Percentiles rank a stretch among this genome's conserved stretches.
Conservation (phyloP, 2,888 invertebrate genomes). For the Tyria jacobaeae region DNA sequence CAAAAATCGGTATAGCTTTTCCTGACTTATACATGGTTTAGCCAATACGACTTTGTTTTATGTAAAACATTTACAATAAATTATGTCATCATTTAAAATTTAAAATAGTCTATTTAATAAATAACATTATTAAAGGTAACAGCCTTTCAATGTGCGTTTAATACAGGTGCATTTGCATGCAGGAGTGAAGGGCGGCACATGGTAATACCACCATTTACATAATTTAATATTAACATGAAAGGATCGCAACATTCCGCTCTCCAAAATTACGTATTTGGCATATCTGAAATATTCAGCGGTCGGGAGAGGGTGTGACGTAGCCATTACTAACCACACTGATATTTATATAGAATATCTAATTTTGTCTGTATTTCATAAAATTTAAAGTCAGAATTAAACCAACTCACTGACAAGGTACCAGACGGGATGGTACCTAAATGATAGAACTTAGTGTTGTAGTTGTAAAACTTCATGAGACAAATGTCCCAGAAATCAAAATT, state of each 20-base stretch:
- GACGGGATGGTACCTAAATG: too few relatives aligned
- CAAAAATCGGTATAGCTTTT: too few relatives aligned
- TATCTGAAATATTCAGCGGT: slow-evolving; percentile 71
- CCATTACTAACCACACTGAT: slow-evolving; percentile 30
- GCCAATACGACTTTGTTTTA: too few relatives aligned
- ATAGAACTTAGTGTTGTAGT: too few relatives aligned
- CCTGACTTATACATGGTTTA: too few relatives aligned
- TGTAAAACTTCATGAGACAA: too few relatives aligned
- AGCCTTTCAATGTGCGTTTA: slow-evolving; percentile 28
- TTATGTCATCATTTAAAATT: neutral
- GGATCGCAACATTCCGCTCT: slow-evolving; percentile 58
- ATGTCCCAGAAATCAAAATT: too few relatives aligned
- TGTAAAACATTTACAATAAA: too few relatives aligned
- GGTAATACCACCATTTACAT: slow-evolving; percentile 76
- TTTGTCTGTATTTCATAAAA: too few relatives aligned
- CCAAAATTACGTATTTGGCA: slow-evolving; percentile 68
- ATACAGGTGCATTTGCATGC: slow-evolving; percentile 63
- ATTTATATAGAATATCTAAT: slow-evolving; percentile 29
- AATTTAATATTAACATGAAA: slow-evolving; percentile 79
- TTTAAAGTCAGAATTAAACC: too few relatives aligned
- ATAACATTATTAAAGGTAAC: neutral
- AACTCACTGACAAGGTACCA: too few relatives aligned
- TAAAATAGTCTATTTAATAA: neutral
- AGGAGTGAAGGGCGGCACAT: slow-evolving; percentile 61
- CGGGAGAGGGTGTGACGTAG: slow-evolving; percentile 29